Evolutionary conservation across 2,797 vertebrate species (phyloP).

Genomic region (Sebastes variabilis): DNA sequence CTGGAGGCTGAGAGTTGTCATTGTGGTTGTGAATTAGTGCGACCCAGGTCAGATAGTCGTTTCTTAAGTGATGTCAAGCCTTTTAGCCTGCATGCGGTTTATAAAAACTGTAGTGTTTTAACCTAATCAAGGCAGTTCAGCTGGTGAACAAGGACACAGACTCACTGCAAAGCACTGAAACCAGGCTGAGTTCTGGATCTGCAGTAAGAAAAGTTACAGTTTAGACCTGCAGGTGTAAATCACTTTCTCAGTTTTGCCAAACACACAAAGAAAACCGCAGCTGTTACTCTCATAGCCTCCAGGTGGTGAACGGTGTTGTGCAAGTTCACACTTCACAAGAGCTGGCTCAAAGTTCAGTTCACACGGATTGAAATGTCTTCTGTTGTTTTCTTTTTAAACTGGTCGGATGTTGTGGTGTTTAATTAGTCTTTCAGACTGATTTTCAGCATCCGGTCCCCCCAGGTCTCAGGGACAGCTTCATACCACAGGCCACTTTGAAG

Average conservation of each 20-base stretch:
- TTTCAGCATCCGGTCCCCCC: too few species aligned
- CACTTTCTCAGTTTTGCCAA: neutral
- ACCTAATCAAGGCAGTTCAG: conserved; percentile 4
- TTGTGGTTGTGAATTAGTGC: neutral
- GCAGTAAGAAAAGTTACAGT: neutral
- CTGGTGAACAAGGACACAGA: neutral
- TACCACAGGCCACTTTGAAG: too few species aligned
- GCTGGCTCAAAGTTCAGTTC: too few species aligned
- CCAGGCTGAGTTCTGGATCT: neutral
- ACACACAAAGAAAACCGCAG: neutral
- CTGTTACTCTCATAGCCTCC: neutral
- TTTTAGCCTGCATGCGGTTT: conserved; percentile 3
- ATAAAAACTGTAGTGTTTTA: neutral
- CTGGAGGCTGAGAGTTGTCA: conserved; percentile 3
- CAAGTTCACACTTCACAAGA: too few species aligned
- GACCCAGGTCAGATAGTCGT: neutral
- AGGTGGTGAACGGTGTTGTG: neutral
- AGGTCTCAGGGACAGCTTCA: too few species aligned
- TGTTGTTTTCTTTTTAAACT: too few species aligned
- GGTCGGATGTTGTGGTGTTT: too few species aligned
- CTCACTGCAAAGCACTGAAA: neutral
- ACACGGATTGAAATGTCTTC: too few species aligned
- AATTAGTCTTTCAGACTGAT: too few species aligned
- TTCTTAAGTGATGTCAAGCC: neutral
- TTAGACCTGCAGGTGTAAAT: neutral